Percentiles rank a stretch among this genome's conserved stretches.
These are phyloP conservation scores for Otolemur crassicaudatus DNA, from an alignment of 2,797 vertebrate species.

Conservation along the genomic window DNA sequence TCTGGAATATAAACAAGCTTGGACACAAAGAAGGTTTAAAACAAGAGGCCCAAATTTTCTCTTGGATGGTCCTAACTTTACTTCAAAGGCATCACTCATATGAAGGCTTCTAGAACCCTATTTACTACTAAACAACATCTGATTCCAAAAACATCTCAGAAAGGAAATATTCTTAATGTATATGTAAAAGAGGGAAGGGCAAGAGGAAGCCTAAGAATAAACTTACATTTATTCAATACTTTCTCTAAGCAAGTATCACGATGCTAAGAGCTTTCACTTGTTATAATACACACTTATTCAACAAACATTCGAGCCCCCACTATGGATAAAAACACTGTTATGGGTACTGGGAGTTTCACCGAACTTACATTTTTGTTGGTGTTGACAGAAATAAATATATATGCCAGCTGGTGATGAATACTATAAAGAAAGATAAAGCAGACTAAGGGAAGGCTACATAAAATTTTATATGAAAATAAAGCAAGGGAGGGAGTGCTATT, in stretches of 20 bases:
- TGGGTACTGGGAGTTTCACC: neutral
- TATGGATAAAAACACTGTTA: neutral
- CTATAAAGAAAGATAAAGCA: constrained; percentile 35
- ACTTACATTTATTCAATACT: neutral
- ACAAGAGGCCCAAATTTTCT: constrained; percentile 43
- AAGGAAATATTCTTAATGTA: neutral
- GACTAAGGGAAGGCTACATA: constrained; percentile 2
- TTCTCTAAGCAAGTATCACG: neutral
- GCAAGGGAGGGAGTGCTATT: neutral
- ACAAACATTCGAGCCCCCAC: neutral
- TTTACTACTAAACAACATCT: constrained; percentile 44
- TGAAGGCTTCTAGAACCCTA: constrained; percentile 18
- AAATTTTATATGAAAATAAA: constrained; percentile 50
- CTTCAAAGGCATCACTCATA: neutral
- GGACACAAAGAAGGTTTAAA: constrained; percentile 24
- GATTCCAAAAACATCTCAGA: constrained; percentile 19
- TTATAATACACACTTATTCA: neutral
- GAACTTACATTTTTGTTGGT: neutral
- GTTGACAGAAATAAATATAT: neutral
- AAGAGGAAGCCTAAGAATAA: neutral
- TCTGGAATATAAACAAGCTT: constrained; percentile 57
- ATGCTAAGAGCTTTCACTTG: neutral
- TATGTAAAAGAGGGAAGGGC: neutral
- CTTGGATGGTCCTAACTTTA: constrained; percentile 36
- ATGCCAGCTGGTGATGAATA: constrained; percentile 26